These are phyloP conservation scores for Dendrolimus kikuchii DNA, from an alignment of 1,140 invertebrate species.

Conservation along the genomic window DNA sequence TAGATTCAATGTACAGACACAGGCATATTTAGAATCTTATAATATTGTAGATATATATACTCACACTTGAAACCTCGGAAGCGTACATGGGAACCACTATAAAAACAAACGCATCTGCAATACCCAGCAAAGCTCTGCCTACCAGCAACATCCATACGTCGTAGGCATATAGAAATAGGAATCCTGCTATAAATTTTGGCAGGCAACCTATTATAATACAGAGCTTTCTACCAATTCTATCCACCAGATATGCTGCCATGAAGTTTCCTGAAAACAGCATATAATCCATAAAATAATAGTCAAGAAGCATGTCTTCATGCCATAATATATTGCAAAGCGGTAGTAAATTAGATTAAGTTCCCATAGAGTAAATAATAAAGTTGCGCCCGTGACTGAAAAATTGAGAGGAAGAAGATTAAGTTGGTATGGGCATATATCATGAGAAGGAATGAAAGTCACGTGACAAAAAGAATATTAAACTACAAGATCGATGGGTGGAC, in stretches of 20 bases:
- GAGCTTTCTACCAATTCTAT: constrained; percentile 36
- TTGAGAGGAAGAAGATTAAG: too few species aligned
- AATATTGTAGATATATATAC: constrained; percentile 12
- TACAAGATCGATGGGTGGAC: too few species aligned
- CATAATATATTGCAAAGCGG: too few species aligned
- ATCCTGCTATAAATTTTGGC: constrained; percentile 23
- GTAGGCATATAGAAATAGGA: constrained; percentile 20
- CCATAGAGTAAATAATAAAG: too few species aligned
- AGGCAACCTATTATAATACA: constrained; percentile 23
- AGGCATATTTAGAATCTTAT: too few species aligned
- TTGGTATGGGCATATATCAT: too few species aligned
- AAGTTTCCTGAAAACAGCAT: constrained; percentile 24
- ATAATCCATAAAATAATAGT: background rate
- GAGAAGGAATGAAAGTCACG: too few species aligned
- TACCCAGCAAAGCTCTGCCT: constrained; percentile 14
- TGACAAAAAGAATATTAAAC: too few species aligned
- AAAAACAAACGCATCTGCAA: constrained; percentile 18
- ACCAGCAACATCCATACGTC: constrained; percentile 32
- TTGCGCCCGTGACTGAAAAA: too few species aligned
- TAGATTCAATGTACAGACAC: too few species aligned
- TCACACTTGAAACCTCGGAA: constrained; percentile 45
- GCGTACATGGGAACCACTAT: constrained; percentile 33
- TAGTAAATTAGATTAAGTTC: too few species aligned
- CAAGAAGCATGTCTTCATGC: background rate
- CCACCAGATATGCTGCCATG: constrained; percentile 25